Evolutionary conservation across 1,140 invertebrate species (phyloP).

Genomic region (Sycobia sp.): DNA sequence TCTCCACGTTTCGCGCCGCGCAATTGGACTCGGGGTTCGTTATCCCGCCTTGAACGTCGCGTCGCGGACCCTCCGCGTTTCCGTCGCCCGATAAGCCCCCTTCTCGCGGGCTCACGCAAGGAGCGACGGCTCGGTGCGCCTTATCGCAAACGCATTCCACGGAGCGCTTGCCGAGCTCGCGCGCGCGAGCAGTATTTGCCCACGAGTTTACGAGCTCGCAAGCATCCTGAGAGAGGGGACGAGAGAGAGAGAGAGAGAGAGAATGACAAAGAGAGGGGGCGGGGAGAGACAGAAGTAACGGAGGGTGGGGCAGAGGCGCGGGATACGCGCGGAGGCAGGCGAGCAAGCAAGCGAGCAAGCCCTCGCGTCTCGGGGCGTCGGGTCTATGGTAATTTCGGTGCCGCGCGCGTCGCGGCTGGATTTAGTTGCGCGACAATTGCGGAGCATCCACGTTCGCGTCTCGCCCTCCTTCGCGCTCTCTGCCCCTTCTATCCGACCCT

Average conservation of each 20-base stretch:
- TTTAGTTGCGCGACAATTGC: conserved; percentile 21
- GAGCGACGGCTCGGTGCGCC: neutral
- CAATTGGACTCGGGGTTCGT: too few species aligned
- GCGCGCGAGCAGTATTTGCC: neutral
- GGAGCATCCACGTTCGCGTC: too few species aligned
- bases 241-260: too few species aligned
- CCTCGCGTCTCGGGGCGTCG: too few species aligned
- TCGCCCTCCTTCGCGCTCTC: neutral
- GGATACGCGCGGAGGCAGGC: too few species aligned
- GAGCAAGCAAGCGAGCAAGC: too few species aligned
- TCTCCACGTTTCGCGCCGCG: too few species aligned
- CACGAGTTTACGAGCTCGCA: conserved; percentile 7
- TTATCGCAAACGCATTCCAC: too few species aligned
- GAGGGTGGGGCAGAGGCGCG: too few species aligned
- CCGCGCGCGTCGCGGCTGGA: neutral
- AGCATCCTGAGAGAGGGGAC: neutral
- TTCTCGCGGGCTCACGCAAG: neutral
- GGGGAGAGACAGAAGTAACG: too few species aligned
- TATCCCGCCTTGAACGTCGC: neutral
- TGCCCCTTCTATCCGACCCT: too few species aligned
- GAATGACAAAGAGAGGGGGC: too few species aligned
- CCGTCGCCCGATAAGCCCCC: neutral
- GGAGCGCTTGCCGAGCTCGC: neutral
- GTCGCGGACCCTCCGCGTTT: neutral
- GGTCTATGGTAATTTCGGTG: conserved; percentile 10